phyloP scores from a whole-genome alignment of 2,113 vertebrate genomes.

The Grus americana region DNA sequence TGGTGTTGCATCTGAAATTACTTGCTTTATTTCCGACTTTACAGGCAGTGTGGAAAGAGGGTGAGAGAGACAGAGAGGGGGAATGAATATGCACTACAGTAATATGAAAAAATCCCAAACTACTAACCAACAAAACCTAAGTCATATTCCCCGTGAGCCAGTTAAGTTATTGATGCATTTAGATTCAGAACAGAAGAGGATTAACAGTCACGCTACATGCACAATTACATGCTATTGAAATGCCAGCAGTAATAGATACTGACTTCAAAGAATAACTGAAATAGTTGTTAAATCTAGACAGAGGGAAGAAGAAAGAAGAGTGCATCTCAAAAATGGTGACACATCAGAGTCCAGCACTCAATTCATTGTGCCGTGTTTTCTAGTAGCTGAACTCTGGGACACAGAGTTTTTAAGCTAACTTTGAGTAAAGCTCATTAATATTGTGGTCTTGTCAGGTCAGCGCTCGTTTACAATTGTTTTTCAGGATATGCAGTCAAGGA shows the following conservation, averaged over 20 bases:
- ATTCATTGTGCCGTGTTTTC: background rate
- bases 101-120: background rate
- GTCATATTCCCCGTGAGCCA: rapidly evolving
- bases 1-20: slow-evolving; percentile 41
- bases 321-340: background rate
- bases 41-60: background rate
- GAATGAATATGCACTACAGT: background rate
- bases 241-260: background rate
- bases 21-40: slow-evolving; percentile 29
- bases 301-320: background rate
- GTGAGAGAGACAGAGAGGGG: background rate
- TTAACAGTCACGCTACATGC: background rate
- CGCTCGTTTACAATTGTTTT: background rate
- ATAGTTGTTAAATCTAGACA: background rate
- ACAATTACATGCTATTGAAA: background rate
- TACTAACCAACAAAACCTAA: background rate
- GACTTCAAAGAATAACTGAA: background rate
- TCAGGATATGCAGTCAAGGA: background rate
- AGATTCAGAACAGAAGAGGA: background rate
- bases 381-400: background rate
- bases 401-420: background rate
- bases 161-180: background rate
- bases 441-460: background rate
- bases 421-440: background rate
- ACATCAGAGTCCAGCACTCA: background rate